phyloP scores from a whole-genome alignment of 2,888 invertebrate species.

The Cephus sareptanus region DNA sequence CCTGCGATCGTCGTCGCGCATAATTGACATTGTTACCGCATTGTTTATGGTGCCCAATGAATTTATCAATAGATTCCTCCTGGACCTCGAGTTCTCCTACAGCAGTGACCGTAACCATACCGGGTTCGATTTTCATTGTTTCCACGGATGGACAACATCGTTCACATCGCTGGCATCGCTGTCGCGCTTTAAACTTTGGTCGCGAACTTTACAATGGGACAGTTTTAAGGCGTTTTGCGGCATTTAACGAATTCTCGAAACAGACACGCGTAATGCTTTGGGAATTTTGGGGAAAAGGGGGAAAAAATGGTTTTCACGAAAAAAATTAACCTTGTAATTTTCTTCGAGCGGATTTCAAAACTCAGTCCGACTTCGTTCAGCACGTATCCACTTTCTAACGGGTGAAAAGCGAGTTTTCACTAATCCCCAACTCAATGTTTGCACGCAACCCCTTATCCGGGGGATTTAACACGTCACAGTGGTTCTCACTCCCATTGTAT shows the following conservation, averaged over 20 bases:
- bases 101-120: conserved; percentile 20
- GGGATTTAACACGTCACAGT: background rate
- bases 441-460: background rate
- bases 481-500: background rate
- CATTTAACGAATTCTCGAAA: background rate
- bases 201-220: background rate
- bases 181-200: background rate
- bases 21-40: conserved; percentile 62
- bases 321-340: background rate
- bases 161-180: background rate
- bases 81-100: conserved; percentile 23
- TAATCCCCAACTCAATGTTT: background rate
- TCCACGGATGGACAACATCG: conserved; percentile 28
- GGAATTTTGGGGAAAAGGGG: background rate
- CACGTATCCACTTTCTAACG: background rate
- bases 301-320: background rate
- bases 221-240: background rate
- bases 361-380: background rate
- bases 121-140: conserved; percentile 37
- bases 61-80: conserved; percentile 57
- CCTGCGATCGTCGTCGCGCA: conserved; percentile 46
- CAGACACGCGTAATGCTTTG: background rate
- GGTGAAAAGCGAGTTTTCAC: conserved; percentile 1
- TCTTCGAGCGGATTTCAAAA: background rate
- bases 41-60: conserved; percentile 56